Percentiles rank a stretch among this genome's conserved stretches.
Conservation (phyloP, 2,888 invertebrate genomes). For the Eudasyphora cyanicolor region DNA sequence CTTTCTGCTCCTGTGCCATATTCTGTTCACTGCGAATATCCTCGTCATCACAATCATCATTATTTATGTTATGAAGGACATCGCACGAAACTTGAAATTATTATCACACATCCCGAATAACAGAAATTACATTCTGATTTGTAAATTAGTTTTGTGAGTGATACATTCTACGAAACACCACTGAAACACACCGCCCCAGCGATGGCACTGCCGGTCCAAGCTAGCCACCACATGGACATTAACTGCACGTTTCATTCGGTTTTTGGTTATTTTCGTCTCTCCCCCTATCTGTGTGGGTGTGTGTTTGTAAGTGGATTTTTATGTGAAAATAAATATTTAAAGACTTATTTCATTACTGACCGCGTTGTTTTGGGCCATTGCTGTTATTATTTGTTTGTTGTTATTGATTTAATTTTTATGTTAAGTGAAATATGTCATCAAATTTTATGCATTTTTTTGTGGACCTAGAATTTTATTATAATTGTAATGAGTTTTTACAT, state of each 20-base stretch:
- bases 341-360: conserved; percentile 31
- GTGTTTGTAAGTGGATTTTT: conserved; percentile 31
- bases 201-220: neutral
- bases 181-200: neutral
- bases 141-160: conserved; percentile 42
- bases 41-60: neutral
- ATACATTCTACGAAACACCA: conserved; percentile 19
- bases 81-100: conserved; percentile 49
- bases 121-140: conserved; percentile 51
- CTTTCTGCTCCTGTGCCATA: neutral
- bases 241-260: conserved; percentile 13
- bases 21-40: neutral
- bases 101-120: conserved; percentile 35
- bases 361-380: neutral
- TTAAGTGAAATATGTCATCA: conserved; percentile 50
- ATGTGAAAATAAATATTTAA: conserved; percentile 58
- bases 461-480: neutral
- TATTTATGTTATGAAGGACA: conserved; percentile 44
- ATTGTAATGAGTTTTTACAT: too few relatives aligned
- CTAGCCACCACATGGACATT: conserved; percentile 9
- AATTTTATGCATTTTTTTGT: conserved; percentile 27
- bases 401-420: conserved; percentile 45
- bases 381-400: neutral
- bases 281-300: neutral
- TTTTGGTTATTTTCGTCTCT: neutral